Evolutionary conservation across 2,797 vertebrate species (phyloP), one percentile per base, ranked within the genome.

Genomic region (Zalophus californianus): DNA sequence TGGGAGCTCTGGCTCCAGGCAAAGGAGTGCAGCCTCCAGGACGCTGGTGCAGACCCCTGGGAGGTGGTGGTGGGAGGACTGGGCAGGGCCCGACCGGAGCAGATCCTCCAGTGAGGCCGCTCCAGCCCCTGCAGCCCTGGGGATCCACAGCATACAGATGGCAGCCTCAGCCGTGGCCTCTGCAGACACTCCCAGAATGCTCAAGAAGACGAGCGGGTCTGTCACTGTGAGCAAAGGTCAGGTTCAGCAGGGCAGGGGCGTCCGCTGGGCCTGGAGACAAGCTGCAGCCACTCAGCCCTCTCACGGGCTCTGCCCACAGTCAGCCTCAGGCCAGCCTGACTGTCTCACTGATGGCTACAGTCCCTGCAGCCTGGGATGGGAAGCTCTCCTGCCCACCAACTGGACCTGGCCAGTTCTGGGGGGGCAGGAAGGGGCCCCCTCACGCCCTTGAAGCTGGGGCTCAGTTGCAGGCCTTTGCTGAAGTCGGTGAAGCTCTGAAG

Each of bases 381-480:
- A 62, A 38, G 25, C 48, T 52, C 18, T 10, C 48, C 77, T 27
- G 50, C 82, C 21, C 18, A 21, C 27, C 41, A n/a, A 13, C 21
- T 0, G 7, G 12, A 35, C 12, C 73, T 50, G 41, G n/a, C 41
- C 56, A 27, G 18, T 13, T 25, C 56, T 29, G 32, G 21, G 58
- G 58, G 58, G 66, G 50, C 23, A 66, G 54, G 68, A n/a, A 62
- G 50, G 2, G 35, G 18, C 25, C 44, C 16, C 16, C 97, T 95
- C 93, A 97, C 96, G 3, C 94, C 97, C 0, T 96, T 77, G 35
- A 98, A 98, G 35, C 88, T 29, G 29, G 83, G 92, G 25, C 29
- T 32, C 48, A 6, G 16, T 48, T 21, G 18, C 16, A 95, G 62
- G 3, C 98, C 80, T 5, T 96, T 70, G 8, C 6, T 20, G 87